Base-by-base conservation (phyloP, 1,140 invertebrate genomes). In the Procambarus clarkii region DNA sequence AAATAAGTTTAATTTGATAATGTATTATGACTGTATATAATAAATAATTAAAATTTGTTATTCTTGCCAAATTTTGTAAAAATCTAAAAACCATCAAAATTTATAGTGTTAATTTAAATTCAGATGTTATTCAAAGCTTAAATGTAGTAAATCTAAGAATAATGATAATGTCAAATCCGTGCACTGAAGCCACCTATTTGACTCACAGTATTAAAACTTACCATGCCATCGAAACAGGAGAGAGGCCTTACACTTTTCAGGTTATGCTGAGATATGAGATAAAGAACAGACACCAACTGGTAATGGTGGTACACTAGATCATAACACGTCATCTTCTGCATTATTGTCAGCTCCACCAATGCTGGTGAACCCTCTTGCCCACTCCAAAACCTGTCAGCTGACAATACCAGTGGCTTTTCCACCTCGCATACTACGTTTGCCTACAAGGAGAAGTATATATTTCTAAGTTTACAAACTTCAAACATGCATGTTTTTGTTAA, bases 221-320 rank as follows among this genome's bases (percentile, higher is more conserved):
- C 95, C 94, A 94, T 95, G 48, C 94, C 94, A 92, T 95, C 94
- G 93, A 95, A 95, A 13, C 95, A 93, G 2, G 95, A 94, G 18
- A 95, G 91, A 21, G 95, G 94, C 88, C 94, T 95, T 44, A 94
- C 93, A n/a, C 64, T 94, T 93, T 95, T 95, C 84, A 95, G 93
- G 76, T 93, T 93, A 88, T 95, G 95, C 3, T 92, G 92, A 4
- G 95, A 92, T 60, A 95, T 93, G 77, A 95, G 94, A 86, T 94
- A 94, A 69, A 95, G 93, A 48, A 95, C 93, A 46, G 94, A 91
- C 0, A 94, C 92, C 44, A 95, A 92, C 85, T 94, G 94, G 85
- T 94, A 94, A 92, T 95, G 95, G 85, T 94, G 94, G 80, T 94
- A 93, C 7, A 95, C 93, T 34, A 95, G 93, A n/a, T 94, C 94